phyloP scores from a whole-genome alignment of 1,140 invertebrate genomes.

The Meloidogyne chitwoodi region DNA sequence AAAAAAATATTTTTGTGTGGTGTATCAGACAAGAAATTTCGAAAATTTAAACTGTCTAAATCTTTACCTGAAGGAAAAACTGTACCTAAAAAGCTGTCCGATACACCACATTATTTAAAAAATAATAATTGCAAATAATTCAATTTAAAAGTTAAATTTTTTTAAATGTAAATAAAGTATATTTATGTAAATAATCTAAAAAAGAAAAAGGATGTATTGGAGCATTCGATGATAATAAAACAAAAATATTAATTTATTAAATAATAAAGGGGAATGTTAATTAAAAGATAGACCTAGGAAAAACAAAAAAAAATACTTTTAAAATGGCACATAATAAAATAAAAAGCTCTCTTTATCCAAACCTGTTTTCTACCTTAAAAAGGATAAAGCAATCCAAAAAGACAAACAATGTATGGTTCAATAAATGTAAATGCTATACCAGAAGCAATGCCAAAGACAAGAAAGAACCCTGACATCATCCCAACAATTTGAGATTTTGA shows the following conservation, averaged over 20 bases:
- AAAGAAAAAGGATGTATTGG: too few relatives aligned
- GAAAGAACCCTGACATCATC: conserved; percentile 62
- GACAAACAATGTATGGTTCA: conserved; percentile 20
- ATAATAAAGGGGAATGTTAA: not conserved
- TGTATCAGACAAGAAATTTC: too few relatives aligned
- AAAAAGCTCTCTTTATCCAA: not conserved
- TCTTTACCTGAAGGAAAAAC: too few relatives aligned
- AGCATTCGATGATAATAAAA: not conserved
- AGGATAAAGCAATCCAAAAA: not conserved
- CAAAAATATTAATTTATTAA: not conserved
- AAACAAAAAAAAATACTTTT: not conserved
- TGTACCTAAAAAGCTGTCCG: too few relatives aligned
- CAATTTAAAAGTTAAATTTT: not conserved
- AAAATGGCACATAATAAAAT: not conserved
- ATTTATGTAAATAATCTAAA: too few relatives aligned
- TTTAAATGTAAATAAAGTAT: too few relatives aligned
- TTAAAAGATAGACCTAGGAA: not conserved
- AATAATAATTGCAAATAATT: too few relatives aligned
- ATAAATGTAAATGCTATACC: conserved; percentile 30
- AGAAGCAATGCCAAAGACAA: conserved; percentile 36
- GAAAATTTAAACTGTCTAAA: too few relatives aligned
- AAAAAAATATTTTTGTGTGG: too few relatives aligned
- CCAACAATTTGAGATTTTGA: conserved; percentile 80
- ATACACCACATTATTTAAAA: too few relatives aligned
- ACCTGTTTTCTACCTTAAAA: not conserved